Base-by-base conservation (phyloP, 2,113 vertebrate genomes). In the Sylvia atricapilla region DNA sequence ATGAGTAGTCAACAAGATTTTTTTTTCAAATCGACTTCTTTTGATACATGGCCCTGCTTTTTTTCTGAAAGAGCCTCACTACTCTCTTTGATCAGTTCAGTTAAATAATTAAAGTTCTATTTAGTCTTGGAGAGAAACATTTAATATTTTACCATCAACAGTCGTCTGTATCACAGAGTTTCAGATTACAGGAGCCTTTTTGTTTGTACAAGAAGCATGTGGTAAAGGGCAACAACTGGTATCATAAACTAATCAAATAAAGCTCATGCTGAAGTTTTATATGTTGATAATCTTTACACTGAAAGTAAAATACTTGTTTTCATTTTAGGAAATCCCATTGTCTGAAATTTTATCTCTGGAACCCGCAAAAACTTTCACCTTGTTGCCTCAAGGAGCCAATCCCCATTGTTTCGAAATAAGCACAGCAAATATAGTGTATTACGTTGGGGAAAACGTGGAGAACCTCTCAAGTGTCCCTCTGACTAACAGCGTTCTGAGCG, bases 341-440 rank as follows among this genome's bases (percentile, higher is more conserved):
- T 99, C 99, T 43, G 99, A 99, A 98, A 98, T 99, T 95, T 97
- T 99, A 81, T 99, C 98, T 56, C 96, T 99, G 97, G 99, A 99
- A 76, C 98, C 98, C n/a, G 99, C 98, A 89, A 99, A 99, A 97
- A 97, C 96, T 62, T 98, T 99, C 47, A 98, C 97, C 69, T 96
- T 98, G 76, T 97, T 99, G 58, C 98, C 98, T 31, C 98, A 98
- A 58, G 99, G 98, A 87, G 98, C 98, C 66, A 99, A 98, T 89
- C 98, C 98, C 69, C 99, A 99, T 93, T 99, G 99, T 96, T 99
- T 99, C 75, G 99, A 99, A 98, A 99, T 99, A 96, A 98, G 98
- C 82, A 99, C 99, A 13, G 98, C 98, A 21, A 97, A 98, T 23
- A 95, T 99, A 66, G 97, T 99, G 16, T 99, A 99, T 91, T 99